phyloP scores from a whole-genome alignment of 1,140 invertebrate species.

The Drosophila jambulina region DNA sequence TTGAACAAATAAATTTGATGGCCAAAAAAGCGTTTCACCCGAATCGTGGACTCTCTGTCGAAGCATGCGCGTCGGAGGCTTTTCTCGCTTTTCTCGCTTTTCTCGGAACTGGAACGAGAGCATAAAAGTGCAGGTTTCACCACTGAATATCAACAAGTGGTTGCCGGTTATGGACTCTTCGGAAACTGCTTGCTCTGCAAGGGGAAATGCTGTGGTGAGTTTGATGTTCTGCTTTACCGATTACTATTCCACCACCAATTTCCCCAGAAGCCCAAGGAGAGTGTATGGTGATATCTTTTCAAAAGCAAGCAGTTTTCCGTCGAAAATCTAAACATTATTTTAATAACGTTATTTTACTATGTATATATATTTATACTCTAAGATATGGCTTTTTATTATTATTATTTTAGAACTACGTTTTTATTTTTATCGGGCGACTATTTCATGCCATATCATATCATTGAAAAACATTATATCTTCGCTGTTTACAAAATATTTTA shows the following conservation, averaged over 20 bases:
- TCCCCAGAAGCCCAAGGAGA: background rate
- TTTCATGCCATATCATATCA: too few species aligned
- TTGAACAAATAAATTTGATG: slow-evolving; percentile 63
- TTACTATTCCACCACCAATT: background rate
- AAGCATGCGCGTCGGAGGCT: slow-evolving; percentile 22
- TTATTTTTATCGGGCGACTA: too few species aligned
- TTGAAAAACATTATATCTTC: too few species aligned
- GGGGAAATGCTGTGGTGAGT: slow-evolving; percentile 5
- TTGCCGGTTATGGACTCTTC: slow-evolving; percentile 30
- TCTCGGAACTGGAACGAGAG: slow-evolving; percentile 23
- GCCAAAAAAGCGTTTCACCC: slow-evolving; percentile 41
- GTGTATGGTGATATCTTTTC: background rate
- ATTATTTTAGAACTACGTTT: too few species aligned
- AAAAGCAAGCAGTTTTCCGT: slow-evolving; percentile 11
- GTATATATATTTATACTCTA: too few species aligned
- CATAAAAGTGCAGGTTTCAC: slow-evolving; percentile 23
- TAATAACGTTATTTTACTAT: background rate
- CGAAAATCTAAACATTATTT: too few species aligned
- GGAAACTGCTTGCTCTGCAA: slow-evolving; percentile 16
- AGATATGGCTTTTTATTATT: too few species aligned
- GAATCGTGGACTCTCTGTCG: slow-evolving; percentile 20
- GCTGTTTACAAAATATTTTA: too few species aligned
- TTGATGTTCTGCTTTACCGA: slow-evolving; percentile 31
- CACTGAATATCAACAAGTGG: slow-evolving; percentile 64
- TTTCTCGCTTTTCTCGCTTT: background rate